Base-by-base conservation (phyloP, 30 jellyfish, hydroid and myxozoan species). In the Pseudorhiza aurosa region DNA sequence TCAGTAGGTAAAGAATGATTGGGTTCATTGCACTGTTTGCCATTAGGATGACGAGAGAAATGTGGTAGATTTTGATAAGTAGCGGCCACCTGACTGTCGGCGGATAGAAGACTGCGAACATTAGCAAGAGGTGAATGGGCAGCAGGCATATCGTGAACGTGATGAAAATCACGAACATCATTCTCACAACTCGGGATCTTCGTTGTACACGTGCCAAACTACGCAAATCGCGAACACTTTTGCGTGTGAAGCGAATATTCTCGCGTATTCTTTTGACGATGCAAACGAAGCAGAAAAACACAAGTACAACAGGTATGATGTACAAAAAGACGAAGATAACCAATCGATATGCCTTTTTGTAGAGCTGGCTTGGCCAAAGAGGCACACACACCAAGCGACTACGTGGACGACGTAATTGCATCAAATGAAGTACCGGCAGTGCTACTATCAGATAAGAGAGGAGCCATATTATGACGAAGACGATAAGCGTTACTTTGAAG, bases 11-110 rank as follows among this genome's bases (percentile, higher is more conserved):
- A 37, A 94, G 82, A 30, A 94, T 94, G 68, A 94, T 72, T 53
- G 99, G 99, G 58, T 94, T 94, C 96, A 87, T 78, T 0, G 75
- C 77, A 39, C 97, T 88, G 82, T 94, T 87, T 57, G 96, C 83
- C 26, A 88, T 44, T 6, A 94, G 59, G 27, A 94, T 37, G 15
- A 95, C 80, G 0, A 83, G 32, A 17, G 95, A 58, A 1, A 68
- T 59, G 77, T 83, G 94, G 67, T 33, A 57, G 1, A 87, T 42
- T 21, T 19, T 32, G 0, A 50, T 31, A 3, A 81, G 43, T 58
- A 58, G 47, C 8, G 75, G 84, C 96, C 99, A 82, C 12, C 24
- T 7, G 9, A 14, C 3, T 42, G 82, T 17, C 2, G 84, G 91
- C 0, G 82, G 85, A 43, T 87, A 42, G 69, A 88, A 87, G 8